Evolutionary conservation across 2,888 invertebrate genomes (phyloP).

Genomic region (Cephus nigrinus): DNA sequence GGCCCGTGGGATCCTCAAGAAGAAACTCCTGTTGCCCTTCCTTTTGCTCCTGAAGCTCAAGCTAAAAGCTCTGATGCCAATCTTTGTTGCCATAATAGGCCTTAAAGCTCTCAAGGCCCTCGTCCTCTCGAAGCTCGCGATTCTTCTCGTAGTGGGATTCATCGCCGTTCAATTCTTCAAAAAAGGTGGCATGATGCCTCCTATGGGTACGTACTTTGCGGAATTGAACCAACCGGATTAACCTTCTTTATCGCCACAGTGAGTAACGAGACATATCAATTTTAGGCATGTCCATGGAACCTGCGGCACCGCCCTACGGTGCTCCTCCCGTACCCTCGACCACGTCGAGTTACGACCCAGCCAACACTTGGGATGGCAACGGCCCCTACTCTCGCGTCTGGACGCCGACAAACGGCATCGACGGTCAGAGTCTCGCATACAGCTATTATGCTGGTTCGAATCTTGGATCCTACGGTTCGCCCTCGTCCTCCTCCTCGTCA

Average conservation of each 20-base stretch:
- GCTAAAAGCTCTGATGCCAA: conserved; percentile 86
- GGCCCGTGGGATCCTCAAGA: conserved; percentile 82
- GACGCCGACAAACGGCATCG: conserved; percentile 68
- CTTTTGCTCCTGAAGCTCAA: conserved; percentile 84
- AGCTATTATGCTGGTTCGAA: conserved; percentile 70
- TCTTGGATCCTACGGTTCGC: conserved; percentile 80
- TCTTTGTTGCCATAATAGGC: conserved; percentile 81
- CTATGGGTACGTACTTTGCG: conserved; percentile 49
- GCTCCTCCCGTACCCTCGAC: conserved; percentile 73
- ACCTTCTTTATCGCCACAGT: background rate
- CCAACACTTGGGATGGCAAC: conserved; percentile 79
- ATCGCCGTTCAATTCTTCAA: conserved; percentile 82
- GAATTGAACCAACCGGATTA: background rate
- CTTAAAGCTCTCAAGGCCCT: conserved; percentile 87
- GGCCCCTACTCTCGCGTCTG: conserved; percentile 85
- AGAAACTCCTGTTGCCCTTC: conserved; percentile 84
- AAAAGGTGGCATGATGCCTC: conserved; percentile 75
- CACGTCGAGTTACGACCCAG: conserved; percentile 71
- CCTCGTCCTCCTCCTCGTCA: conserved; percentile 72
- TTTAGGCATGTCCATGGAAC: conserved; percentile 78
- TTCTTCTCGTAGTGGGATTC: conserved; percentile 84
- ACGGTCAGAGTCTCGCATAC: conserved; percentile 66
- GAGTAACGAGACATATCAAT: conserved; percentile 12
- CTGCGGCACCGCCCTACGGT: conserved; percentile 76
- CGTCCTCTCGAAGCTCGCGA: conserved; percentile 85